Percentiles rank a stretch among this genome's conserved stretches.
phyloP scores from a whole-genome alignment of 1,140 invertebrate species.

The Diprion similis region DNA sequence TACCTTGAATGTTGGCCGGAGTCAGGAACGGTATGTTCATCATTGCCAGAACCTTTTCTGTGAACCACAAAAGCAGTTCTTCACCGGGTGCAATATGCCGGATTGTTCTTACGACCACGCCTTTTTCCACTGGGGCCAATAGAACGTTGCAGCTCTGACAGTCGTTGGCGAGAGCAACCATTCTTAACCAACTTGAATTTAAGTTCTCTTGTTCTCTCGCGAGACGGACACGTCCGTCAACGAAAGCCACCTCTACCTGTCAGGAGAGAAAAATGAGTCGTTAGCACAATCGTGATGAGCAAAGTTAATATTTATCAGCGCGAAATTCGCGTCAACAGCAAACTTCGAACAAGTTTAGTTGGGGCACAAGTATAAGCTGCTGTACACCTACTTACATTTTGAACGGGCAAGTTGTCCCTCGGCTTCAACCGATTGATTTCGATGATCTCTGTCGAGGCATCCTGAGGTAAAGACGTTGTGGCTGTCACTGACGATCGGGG shows the following conservation, averaged over 20 bases:
- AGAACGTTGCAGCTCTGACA: conserved; percentile 73
- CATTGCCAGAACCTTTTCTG: conserved; percentile 73
- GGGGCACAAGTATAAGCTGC: no score
- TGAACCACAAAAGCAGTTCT: conserved; percentile 82
- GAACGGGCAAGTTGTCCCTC: conserved; percentile 26
- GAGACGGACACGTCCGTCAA: conserved; percentile 34
- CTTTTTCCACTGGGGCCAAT: conserved; percentile 50
- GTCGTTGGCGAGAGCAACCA: conserved; percentile 69
- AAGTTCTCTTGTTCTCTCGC: conserved; percentile 25
- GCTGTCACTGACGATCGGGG: conserved; percentile 36
- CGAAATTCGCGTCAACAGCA: no score
- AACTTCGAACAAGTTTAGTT: no score
- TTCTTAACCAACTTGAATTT: conserved; percentile 58
- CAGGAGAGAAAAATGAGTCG: conserved; percentile 23
- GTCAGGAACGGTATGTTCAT: conserved; percentile 81
- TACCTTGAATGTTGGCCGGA: conserved; percentile 83
- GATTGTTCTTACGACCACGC: conserved; percentile 59
- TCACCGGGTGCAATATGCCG: conserved; percentile 65
- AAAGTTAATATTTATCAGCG: no score
- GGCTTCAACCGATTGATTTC: conserved; percentile 36
- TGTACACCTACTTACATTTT: conserved; percentile 34
- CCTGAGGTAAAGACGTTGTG: conserved; percentile 24
- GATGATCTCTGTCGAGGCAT: conserved; percentile 40
- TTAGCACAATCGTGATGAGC: conserved; percentile 10
- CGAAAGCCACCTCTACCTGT: background rate